Evolutionary conservation across 64 coral and sea anemone genomes (phyloP).

Genomic region (Stichodactyla helianthus): DNA sequence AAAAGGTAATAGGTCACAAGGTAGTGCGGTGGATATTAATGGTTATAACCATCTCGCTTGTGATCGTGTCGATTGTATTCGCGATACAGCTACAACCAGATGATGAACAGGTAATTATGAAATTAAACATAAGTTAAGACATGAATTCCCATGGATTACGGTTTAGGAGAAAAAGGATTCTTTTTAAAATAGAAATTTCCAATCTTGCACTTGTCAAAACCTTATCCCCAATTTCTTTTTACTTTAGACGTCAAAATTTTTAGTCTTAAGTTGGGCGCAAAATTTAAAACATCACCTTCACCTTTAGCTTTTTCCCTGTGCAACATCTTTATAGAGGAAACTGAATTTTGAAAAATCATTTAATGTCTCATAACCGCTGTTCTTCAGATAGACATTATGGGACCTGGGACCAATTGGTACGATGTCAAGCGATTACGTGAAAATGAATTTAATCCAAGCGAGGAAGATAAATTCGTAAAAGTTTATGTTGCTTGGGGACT

Average conservation of each 20-base stretch:
- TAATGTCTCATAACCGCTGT: background rate
- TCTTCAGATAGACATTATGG: constrained; percentile 59
- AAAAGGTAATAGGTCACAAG: constrained; percentile 32
- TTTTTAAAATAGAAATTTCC: too few species aligned
- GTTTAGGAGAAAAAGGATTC: too few species aligned
- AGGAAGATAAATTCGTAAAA: constrained; percentile 61
- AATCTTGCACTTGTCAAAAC: too few species aligned
- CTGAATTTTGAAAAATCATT: background rate
- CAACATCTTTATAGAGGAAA: too few species aligned
- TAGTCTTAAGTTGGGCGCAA: too few species aligned
- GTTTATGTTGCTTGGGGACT: constrained; percentile 74
- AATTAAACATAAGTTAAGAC: background rate
- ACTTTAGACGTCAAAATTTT: too few species aligned
- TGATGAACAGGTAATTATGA: constrained; percentile 44
- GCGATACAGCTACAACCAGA: constrained; percentile 22
- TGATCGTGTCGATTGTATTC: constrained; percentile 23
- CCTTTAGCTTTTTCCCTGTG: too few species aligned
- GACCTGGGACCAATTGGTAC: constrained; percentile 69
- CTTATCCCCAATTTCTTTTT: too few species aligned
- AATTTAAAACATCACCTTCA: too few species aligned
- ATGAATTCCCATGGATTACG: too few species aligned
- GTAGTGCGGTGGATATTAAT: constrained; percentile 23
- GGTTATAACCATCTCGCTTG: constrained; percentile 1
- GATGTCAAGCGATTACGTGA: constrained; percentile 42
- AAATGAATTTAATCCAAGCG: constrained; percentile 57